These are phyloP conservation scores for Chrysotoxum bicinctum DNA, from an alignment of 2,888 invertebrate species.

Conservation along the genomic window DNA sequence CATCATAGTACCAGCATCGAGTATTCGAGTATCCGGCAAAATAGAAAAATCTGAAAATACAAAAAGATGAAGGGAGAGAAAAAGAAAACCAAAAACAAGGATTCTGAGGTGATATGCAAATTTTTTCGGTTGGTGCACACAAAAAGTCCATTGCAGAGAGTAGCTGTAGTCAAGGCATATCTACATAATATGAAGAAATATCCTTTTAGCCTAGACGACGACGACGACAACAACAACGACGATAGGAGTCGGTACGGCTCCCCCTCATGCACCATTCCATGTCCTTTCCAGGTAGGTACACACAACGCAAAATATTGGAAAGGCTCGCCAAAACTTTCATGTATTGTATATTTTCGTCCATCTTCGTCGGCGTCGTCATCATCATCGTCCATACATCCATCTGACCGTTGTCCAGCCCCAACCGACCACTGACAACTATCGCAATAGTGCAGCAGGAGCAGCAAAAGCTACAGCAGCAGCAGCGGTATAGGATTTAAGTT, in stretches of 20 bases:
- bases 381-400: constrained; percentile 36
- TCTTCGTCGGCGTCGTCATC: constrained; percentile 34
- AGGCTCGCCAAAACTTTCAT: constrained; percentile 67
- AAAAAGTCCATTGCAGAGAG: constrained; percentile 55
- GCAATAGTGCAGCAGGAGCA: constrained; percentile 36
- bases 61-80: constrained; percentile 32
- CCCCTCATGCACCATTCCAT: constrained; percentile 1
- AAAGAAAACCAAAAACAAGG: constrained; percentile 57
- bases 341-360: constrained; percentile 66
- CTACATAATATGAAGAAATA: constrained; percentile 64
- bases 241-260: constrained; percentile 12
- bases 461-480: constrained; percentile 9
- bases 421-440: constrained; percentile 54
- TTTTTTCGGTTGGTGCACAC: constrained; percentile 70
- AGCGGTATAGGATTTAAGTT: constrained; percentile 62
- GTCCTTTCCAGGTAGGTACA: constrained; percentile 60
- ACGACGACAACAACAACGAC: constrained; percentile 14
- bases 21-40: constrained; percentile 24
- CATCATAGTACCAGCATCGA: constrained; percentile 11
- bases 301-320: constrained; percentile 70
- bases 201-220: constrained; percentile 56
- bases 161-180: constrained; percentile 37
- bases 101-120: constrained; percentile 72
- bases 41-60: constrained; percentile 34
- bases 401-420: constrained; percentile 50